Evolutionary conservation across 1,140 invertebrate genomes (phyloP).

Genomic region (Parasteatoda tepidariorum): DNA sequence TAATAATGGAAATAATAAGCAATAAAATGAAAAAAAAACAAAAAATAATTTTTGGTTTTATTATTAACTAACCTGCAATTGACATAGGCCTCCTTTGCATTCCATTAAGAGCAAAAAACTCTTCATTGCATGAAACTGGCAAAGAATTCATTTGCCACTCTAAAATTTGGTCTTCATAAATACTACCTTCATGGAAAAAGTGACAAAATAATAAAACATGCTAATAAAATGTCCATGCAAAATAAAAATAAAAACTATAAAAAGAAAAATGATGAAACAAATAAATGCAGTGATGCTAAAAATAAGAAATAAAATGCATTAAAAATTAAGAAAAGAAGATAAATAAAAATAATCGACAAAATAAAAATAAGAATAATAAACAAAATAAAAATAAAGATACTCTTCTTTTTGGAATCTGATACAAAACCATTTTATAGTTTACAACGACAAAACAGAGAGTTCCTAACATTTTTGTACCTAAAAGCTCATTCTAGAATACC

Average conservation of each 20-base stretch:
- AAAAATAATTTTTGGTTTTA: no score
- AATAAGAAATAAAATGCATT: not conserved
- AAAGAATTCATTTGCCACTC: constrained; percentile 48
- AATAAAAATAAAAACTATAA: not conserved
- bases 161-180: constrained; percentile 38
- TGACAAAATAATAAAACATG: constrained; percentile 32
- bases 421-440: no score
- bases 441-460: no score
- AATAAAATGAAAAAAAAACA: no score
- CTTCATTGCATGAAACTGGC: not conserved
- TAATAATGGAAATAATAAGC: no score
- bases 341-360: no score
- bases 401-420: no score
- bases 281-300: no score
- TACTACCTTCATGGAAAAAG: constrained; percentile 31
- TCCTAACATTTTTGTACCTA: no score
- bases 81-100: constrained; percentile 49
- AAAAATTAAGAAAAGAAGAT: not conserved
- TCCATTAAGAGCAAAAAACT: not conserved
- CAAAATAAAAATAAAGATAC: not conserved
- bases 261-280: not conserved
- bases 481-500: no score
- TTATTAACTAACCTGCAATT: constrained; percentile 56
- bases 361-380: not conserved
- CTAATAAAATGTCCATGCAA: constrained; percentile 6